Conservation (phyloP, 2,113 vertebrate species). For the Eolophus roseicapilla region DNA sequence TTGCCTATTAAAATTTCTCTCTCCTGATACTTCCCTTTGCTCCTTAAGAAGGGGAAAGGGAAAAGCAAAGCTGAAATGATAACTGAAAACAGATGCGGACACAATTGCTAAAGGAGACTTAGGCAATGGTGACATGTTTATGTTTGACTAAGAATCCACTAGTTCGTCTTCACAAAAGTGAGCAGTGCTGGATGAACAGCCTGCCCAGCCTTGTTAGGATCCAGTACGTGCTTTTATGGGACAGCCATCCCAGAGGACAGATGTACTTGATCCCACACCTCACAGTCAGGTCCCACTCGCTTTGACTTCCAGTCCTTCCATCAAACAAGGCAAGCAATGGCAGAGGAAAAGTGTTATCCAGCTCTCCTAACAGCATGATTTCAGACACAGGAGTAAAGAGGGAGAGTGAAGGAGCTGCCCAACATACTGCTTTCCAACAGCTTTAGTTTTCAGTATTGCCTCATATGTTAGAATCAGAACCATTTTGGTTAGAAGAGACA, state of each 20-base stretch:
- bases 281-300: accelerated
- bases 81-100: not conserved
- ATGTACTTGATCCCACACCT: not conserved
- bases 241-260: not conserved
- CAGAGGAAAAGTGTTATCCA: not conserved
- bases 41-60: not conserved
- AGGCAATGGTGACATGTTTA: not conserved
- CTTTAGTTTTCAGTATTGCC: not conserved
- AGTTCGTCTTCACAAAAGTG: not conserved
- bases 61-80: not conserved
- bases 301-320: not conserved
- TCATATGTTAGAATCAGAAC: not conserved
- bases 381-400: accelerated
- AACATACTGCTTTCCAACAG: not conserved
- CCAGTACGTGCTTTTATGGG: not conserved
- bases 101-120: not conserved
- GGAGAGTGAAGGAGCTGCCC: not conserved
- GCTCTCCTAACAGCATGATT: not conserved
- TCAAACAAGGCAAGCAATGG: not conserved
- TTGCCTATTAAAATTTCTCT: not conserved
- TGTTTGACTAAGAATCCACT: not conserved
- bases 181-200: not conserved
- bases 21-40: not conserved
- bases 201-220: not conserved
- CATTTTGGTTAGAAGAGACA: not conserved